Base-by-base conservation (phyloP, 2,113 vertebrate species). In the Paratilapia polleni region DNA sequence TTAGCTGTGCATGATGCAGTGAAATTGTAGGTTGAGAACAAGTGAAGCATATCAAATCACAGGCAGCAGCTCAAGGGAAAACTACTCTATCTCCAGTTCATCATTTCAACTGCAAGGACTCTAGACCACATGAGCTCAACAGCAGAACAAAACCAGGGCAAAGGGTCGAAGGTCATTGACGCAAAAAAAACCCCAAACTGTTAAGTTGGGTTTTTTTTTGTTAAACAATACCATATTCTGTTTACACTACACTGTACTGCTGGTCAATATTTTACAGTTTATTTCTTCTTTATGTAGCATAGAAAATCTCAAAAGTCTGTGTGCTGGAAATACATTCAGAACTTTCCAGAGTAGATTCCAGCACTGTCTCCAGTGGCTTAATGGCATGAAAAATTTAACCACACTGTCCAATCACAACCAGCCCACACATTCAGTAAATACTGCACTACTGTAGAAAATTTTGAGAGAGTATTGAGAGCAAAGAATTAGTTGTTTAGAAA, bases 311-410 rank as follows among this genome's bases (percentile, higher is more conserved):
- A 38, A 57, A 60, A 77, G 12, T 63, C 22, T 43, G 17, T 61
- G 8, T 70, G 28, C 17, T 63, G 54, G 28, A 68, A 77, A 84
- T 75, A 12, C 31, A 54, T 75, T 81, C 17, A 54, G 47, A 77
- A 59, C 41, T 20, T 43, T 64, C 20, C 26, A 63, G 38, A 77
- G 43, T 20, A 70, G 14, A 57, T 78, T 82, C 61, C 17, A 76
- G 7, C 14, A 52, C 20, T 13, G 19, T 80, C 76, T 74, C 62
- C 43, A 41, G 41, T 68, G 83, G 59, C 7, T 52, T 60, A 24
- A 52, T 24, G 28, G 3, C 73, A 82, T 89, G 61, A 85, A 87
- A 87, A 36, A 54, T 87, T 26, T 1, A 88, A 31, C 38, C 66
- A 38, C 49, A 43, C 8, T 17, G n/a, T 64, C 34, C 12, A 10